Base-by-base conservation (phyloP, 2,797 vertebrate species). In the Alcedo atthis region DNA sequence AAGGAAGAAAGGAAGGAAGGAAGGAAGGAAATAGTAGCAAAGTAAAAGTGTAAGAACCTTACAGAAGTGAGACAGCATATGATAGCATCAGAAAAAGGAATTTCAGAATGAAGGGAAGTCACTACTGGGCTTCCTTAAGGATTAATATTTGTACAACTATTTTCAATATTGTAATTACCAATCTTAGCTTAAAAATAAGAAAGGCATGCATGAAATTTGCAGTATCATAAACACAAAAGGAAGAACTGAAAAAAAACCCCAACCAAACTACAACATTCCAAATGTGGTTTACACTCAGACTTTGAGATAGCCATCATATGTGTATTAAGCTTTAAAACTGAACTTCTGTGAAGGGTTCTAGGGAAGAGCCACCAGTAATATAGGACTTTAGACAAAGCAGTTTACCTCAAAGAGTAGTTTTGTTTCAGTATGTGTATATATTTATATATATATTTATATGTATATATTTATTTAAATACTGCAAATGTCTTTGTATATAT, bases 191-290 rank as follows among this genome's bases (percentile, higher is more conserved):
- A 81, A 88, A 87, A 24, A 5, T 24, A 81, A 25, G 30, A 28
- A 58, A 2, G 45, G 4, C 0, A 1, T 28, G 4, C 6, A 21
- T 62, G 14, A 68, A 73, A 62, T 45, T 24, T 45, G 3, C 15
- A 53, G 17, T 18, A 61, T 24, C n/a, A 69, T 43, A 61, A 84
- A 64, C 24, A 61, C 25, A 82, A 53, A 85, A 66, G 15, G 21
- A 66, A 82, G 37, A 46, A 1, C 93, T 97, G 97, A 97, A 97
- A 98, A 97, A 43, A 67, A 28, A 25, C 9, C 35, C 35, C n/a
- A 13, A 69, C 37, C 71, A 69, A 57, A 37, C 94, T 96, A 83
- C 93, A 96, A 91, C 95, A 93, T 85, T 74, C 74, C 30, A n/a
- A 46, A 69, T 92, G 73, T 93, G 81, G 62, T 87, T 94, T 93